phyloP scores from a whole-genome alignment of 2,113 vertebrate genomes.

The Tapirus terrestris region DNA sequence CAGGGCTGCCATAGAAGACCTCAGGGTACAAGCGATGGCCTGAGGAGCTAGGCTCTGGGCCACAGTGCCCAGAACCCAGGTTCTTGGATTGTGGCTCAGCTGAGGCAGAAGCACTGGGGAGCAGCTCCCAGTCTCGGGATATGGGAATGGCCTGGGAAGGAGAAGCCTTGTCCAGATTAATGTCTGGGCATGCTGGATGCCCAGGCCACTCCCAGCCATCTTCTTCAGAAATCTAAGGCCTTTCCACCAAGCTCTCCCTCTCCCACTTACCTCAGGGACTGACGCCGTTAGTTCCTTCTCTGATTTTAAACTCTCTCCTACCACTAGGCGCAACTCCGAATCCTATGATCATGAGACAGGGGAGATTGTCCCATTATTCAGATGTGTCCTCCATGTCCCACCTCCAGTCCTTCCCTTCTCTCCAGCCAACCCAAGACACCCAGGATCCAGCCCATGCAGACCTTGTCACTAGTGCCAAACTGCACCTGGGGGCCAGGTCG shows the following conservation, averaged over 20 bases:
- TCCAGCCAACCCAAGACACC: background rate
- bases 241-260: background rate
- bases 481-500: constrained; percentile 76
- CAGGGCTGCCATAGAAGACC: constrained; percentile 79
- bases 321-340: constrained; percentile 69
- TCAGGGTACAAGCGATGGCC: constrained; percentile 79
- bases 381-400: accelerated
- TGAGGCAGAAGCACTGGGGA: constrained; percentile 53
- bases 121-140: constrained; percentile 80
- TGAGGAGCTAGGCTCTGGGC: constrained; percentile 53
- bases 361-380: background rate
- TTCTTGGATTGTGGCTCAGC: constrained; percentile 67
- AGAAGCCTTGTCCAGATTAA: background rate
- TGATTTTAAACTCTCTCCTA: constrained; percentile 71
- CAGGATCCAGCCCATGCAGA: background rate
- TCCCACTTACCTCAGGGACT: constrained; percentile 69
- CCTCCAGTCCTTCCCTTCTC: background rate
- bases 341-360: constrained; percentile 51
- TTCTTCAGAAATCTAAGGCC: no score
- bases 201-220: background rate
- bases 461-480: constrained; percentile 81
- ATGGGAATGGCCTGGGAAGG: constrained; percentile 61
- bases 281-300: constrained; percentile 70
- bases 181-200: background rate
- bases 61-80: constrained; percentile 63